Base-by-base conservation (phyloP, 1,140 invertebrate genomes). In the Chelonus insularis region DNA sequence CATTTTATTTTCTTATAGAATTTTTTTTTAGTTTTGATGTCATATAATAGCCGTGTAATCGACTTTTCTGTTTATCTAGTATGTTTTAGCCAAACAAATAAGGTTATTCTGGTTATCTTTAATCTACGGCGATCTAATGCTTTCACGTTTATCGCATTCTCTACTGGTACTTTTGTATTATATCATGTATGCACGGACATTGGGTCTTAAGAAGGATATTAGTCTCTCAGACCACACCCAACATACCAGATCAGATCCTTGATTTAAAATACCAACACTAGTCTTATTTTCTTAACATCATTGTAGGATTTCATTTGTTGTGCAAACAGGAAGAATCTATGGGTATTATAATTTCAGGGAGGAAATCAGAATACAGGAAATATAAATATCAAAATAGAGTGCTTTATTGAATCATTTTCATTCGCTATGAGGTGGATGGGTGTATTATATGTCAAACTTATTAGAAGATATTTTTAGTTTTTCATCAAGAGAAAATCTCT, bases 161-260 rank as follows among this genome's bases (percentile, higher is more conserved):
- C 16, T 6, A 51, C 12, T 51, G 14, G 14, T 8, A 36, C 50
- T 29, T 52, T 52, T 52, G 50, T 52, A 36, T 34, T 55, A 39
- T 39, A 55, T 37, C 34, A 55, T 20, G 34, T 39, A 29, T 55
- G 34, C 34, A 55, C 20, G 34, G 6, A 23, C 29, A 23, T 32
- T 50, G 39, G 32, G 52, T 55, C 52, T 29, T 25, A 39, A 11
- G 6, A 52, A 18, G 39, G 21, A 56, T 56, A 56, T 48, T 55
- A 25, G 51, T 61, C 20, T 55, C 39, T 25, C 37, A 39, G 41
- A 61, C 59, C 59, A 55, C 59, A 61, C 59, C 59, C 59, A 61
- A 61, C 52, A 61, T 55, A 55, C 51, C 51, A 61, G 37, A 54
- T 51, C 39, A 55, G 47, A 55, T 34, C 45, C 18, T 50, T 51